phyloP scores from a whole-genome alignment of 2,113 vertebrate genomes.

The Dasypus novemcinctus region DNA sequence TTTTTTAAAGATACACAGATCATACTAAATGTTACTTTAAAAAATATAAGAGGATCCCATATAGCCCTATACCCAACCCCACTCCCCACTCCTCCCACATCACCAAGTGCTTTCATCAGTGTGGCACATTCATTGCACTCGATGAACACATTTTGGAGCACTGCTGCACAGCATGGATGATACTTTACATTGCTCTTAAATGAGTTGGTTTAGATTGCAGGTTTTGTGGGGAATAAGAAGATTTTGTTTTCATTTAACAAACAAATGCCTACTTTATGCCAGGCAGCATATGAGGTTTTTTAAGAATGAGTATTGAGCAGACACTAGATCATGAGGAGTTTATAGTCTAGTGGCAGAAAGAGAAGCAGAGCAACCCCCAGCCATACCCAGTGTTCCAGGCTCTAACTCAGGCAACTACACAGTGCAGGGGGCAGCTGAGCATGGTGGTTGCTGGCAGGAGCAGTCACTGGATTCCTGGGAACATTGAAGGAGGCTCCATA shows the following conservation, averaged over 20 bases:
- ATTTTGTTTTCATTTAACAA: not conserved
- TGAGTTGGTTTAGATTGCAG: not conserved
- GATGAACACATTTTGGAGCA: no score
- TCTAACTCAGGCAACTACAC: not conserved
- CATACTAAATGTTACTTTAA: no score
- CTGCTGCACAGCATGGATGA: no score
- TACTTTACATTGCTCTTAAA: not conserved
- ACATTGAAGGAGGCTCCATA: accelerated
- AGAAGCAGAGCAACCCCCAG: not conserved
- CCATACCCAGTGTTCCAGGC: not conserved
- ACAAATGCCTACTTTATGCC: not conserved
- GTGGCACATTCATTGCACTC: no score
- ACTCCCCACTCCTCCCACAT: no score
- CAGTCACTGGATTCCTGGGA: not conserved
- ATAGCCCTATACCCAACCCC: no score
- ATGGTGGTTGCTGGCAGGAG: not conserved
- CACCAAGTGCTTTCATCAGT: no score
- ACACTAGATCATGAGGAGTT: not conserved
- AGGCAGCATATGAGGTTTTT: not conserved
- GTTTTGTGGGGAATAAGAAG: not conserved
- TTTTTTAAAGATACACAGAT: no score
- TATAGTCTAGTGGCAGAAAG: not conserved
- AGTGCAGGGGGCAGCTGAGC: not conserved
- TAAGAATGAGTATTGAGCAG: not conserved
- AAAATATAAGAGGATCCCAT: no score